Evolutionary conservation across 1,140 invertebrate genomes (phyloP).

Genomic region (Zaprionus capensis): DNA sequence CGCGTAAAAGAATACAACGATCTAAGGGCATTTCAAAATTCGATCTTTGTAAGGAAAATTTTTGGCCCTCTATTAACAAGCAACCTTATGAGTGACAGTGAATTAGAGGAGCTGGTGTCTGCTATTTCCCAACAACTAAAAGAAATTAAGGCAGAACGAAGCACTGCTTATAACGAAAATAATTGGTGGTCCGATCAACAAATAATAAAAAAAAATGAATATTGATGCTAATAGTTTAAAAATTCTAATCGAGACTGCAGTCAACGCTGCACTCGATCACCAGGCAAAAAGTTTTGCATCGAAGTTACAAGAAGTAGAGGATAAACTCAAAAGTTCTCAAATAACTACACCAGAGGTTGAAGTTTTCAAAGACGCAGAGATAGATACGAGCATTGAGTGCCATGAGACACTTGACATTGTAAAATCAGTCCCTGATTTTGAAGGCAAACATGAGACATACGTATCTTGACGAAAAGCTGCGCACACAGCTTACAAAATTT

Average conservation of each 20-base stretch:
- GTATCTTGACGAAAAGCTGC: conserved; percentile 46
- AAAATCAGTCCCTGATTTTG: conserved; percentile 48
- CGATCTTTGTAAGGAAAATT: neutral
- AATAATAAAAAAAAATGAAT: neutral
- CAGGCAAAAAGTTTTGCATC: too few relatives aligned
- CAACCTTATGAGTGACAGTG: neutral
- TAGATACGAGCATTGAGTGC: too few relatives aligned
- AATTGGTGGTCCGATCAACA: conserved; percentile 1
- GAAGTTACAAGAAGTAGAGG: too few relatives aligned
- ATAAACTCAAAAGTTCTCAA: too few relatives aligned
- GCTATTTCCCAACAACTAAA: neutral
- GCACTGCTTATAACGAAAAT: neutral
- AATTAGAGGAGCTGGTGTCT: conserved; percentile 1
- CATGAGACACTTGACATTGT: conserved; percentile 47
- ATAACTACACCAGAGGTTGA: too few relatives aligned
- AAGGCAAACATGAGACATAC: conserved; percentile 44
- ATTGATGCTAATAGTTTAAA: neutral
- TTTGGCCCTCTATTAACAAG: neutral
- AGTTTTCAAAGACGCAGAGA: too few relatives aligned
- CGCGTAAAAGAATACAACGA: neutral
- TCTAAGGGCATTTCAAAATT: neutral
- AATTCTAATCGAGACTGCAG: neutral
- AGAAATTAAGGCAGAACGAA: neutral
- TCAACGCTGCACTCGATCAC: neutral
- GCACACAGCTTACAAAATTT: conserved; percentile 51